Conservation (phyloP, 2,113 vertebrate genomes). For the Tenrec ecaudatus region DNA sequence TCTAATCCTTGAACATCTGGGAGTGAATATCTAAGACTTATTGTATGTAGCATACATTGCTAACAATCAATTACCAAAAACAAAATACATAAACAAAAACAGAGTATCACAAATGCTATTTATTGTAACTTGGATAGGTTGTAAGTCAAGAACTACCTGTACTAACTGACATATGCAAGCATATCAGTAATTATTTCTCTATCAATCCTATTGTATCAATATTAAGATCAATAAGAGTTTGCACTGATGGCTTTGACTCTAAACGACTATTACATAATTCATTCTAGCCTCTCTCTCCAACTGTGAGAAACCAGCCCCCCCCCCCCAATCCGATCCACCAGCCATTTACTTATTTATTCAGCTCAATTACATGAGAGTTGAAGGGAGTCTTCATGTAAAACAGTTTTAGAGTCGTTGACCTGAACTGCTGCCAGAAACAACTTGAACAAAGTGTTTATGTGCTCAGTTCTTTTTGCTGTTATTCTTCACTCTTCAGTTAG, state of each 20-base stretch:
- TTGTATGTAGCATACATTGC: not conserved
- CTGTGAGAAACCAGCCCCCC: not conserved
- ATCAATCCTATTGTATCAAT: not conserved
- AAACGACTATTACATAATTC: not conserved
- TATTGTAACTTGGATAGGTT: not conserved
- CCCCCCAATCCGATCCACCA: not conserved
- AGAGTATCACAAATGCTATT: not conserved
- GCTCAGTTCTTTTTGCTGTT: not conserved
- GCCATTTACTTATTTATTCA: not conserved
- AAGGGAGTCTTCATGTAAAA: not conserved
- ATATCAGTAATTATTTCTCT: not conserved
- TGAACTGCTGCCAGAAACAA: not conserved
- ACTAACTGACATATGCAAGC: not conserved
- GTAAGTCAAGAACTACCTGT: not conserved
- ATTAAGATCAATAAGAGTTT: too few relatives aligned
- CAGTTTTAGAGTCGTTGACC: not conserved
- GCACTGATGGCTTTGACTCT: not conserved
- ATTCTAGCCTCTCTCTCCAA: not conserved
- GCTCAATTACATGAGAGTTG: too few relatives aligned
- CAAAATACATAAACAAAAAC: not conserved
- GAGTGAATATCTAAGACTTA: not conserved
- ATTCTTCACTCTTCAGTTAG: not conserved
- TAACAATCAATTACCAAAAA: not conserved
- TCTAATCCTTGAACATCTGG: not conserved
- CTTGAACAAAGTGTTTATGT: not conserved